Conservation (phyloP, 53 echinoderm and acorn worm species). For the Arbacia lixula region DNA sequence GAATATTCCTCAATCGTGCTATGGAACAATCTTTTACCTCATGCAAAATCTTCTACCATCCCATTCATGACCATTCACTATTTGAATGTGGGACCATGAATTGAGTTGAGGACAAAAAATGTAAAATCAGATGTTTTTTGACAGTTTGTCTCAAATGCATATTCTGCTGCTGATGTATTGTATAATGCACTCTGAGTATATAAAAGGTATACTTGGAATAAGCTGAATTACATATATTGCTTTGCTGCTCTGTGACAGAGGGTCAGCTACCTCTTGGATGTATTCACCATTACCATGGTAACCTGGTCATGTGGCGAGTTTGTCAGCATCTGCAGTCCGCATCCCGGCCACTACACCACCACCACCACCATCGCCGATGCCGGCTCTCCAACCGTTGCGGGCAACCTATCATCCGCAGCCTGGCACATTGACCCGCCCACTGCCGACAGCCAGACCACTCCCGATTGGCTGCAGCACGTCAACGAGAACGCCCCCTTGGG, state of each 20-base stretch:
- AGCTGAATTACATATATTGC: background rate
- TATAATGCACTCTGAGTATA: no score
- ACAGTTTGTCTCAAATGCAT: no score
- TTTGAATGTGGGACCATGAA: no score
- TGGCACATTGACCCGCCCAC: background rate
- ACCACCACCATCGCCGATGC: background rate
- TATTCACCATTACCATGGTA: slow-evolving; percentile 16
- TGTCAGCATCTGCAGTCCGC: slow-evolving; percentile 1
- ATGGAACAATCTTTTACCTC: no score
- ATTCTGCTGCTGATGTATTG: no score
- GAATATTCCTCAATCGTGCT: no score
- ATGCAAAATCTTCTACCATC: no score
- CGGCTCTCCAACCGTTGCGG: background rate
- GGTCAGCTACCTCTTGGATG: slow-evolving; percentile 3
- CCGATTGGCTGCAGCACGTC: slow-evolving; percentile 44
- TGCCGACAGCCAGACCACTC: background rate
- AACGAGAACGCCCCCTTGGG: slow-evolving; percentile 36
- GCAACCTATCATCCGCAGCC: background rate
- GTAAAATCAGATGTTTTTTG: no score
- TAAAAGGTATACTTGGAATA: no score
- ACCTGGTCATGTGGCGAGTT: slow-evolving; percentile 14
- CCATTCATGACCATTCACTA: no score
- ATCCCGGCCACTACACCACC: slow-evolving; percentile 4
- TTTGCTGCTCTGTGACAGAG: background rate
- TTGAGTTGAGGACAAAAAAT: no score